Base-by-base conservation (phyloP, 2,797 vertebrate genomes). In the Okamejei kenojei region DNA sequence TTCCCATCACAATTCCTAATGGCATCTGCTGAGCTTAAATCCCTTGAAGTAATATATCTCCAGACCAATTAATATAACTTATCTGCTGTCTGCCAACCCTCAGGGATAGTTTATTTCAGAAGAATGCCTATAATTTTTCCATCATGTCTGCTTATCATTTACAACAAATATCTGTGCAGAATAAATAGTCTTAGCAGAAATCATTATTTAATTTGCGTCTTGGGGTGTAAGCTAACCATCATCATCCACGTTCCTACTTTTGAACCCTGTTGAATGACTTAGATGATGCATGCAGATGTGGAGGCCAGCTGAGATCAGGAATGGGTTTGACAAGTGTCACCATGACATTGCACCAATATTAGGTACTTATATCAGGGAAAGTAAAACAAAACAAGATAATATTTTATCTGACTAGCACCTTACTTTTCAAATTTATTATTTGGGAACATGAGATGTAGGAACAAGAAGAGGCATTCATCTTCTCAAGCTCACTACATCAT, bases 1-100 rank as follows among this genome's bases (percentile, higher is more conserved):
- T 81, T 1, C 38, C 79, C 23, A 82, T 23, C 8, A 26, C 80
- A 82, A 58, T 13, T 58, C 80, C 54, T 26, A 82, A 58, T 54
- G 13, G 80, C 80, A 82, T 82, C 45, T 58, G 80, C 80, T 82
- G 29, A 82, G 26, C 21, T 45, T 80, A 81, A 54, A 38, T 81
- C 79, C 58, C 80, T 58, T 23, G 29, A 82, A 82, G 79, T 58
- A 82, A 82, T 82, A 58, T 82, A 82, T 82, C 80, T 82, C 38
- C 26, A 82, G 9, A 29, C 8, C 21, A 82, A 82, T 82, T 58
- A 82, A 82, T 58, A 82, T 58, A 82, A 82, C 45, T 82, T 82
- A 82, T 82, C 38, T 10, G 23, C 80, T 82, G 80, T 82, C 80
- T 58, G 26, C 58, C 54, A 58, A 23, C 58, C 80, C 80, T 58